Conservation (phyloP, 2,113 vertebrate genomes). For the Pomatorhinus ruficollis region DNA sequence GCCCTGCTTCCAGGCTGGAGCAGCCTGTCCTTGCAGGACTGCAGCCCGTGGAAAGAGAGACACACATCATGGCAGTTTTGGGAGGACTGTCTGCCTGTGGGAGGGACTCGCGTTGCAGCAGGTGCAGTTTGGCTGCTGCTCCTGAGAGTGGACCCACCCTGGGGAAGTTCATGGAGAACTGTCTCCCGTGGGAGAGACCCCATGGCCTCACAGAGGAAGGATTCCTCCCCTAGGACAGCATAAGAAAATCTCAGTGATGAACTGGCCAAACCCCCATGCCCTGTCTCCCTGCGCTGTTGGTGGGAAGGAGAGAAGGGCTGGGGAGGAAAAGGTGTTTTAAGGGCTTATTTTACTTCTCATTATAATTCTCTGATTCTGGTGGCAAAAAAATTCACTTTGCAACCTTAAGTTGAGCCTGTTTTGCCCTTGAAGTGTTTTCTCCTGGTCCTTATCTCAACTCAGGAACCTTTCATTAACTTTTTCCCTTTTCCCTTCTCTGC, state of each 20-base stretch:
- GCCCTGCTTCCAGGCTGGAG: neutral
- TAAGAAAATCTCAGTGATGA: neutral
- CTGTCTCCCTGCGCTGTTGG: accelerated
- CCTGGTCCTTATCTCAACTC: neutral
- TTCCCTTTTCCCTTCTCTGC: neutral
- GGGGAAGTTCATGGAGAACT: accelerated
- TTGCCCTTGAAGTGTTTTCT: neutral
- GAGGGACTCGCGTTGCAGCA: accelerated
- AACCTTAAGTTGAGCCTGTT: neutral
- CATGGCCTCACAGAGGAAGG: accelerated
- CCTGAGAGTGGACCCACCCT: accelerated
- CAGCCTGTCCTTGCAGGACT: neutral
- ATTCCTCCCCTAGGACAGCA: accelerated
- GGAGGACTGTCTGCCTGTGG: neutral
- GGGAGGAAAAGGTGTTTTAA: neutral
- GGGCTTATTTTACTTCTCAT: neutral
- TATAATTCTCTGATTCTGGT: neutral
- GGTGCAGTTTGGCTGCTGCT: neutral
- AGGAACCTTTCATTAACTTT: neutral
- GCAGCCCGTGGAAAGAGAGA: neutral
- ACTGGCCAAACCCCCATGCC: neutral
- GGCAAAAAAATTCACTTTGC: neutral
- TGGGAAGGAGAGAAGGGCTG: neutral
- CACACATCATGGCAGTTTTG: neutral
- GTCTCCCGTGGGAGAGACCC: accelerated